phyloP scores from a whole-genome alignment of 2,113 vertebrate genomes.

The Toxostoma redivivum region DNA sequence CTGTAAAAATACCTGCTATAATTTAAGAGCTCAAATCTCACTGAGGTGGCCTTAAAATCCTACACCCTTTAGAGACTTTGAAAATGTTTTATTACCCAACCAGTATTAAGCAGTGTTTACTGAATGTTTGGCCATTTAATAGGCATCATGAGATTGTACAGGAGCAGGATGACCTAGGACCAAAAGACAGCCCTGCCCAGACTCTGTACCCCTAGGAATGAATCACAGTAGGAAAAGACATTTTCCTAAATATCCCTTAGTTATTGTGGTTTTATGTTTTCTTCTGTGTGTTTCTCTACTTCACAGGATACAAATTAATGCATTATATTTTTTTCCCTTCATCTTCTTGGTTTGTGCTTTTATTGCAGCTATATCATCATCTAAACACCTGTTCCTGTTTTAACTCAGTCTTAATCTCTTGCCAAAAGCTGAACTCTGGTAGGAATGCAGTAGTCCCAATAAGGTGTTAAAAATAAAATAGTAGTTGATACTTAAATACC shows the following conservation, averaged over 20 bases:
- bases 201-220: background rate
- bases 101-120: background rate
- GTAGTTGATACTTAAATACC: conserved; percentile 31
- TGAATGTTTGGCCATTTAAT: background rate
- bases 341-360: background rate
- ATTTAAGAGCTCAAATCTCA: background rate
- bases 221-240: background rate
- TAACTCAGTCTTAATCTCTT: conserved; percentile 26
- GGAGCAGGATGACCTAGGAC: background rate
- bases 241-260: background rate
- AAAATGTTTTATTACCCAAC: background rate
- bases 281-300: background rate
- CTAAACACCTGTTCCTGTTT: conserved; percentile 32
- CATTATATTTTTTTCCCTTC: background rate
- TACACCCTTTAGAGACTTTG: background rate
- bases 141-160: background rate
- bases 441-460: conserved; percentile 6
- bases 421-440: conserved; percentile 16
- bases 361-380: conserved; percentile 2
- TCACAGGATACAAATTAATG: background rate
- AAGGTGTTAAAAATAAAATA: conserved; percentile 53
- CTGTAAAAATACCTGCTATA: background rate
- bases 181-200: background rate
- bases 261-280: background rate
- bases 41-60: background rate